A percentile compares a stretch with the other conserved stretches of the same genome.
These are phyloP conservation scores for Cheilosia variabilis DNA, from an alignment of 2,888 invertebrate genomes.

Conservation along the genomic window DNA sequence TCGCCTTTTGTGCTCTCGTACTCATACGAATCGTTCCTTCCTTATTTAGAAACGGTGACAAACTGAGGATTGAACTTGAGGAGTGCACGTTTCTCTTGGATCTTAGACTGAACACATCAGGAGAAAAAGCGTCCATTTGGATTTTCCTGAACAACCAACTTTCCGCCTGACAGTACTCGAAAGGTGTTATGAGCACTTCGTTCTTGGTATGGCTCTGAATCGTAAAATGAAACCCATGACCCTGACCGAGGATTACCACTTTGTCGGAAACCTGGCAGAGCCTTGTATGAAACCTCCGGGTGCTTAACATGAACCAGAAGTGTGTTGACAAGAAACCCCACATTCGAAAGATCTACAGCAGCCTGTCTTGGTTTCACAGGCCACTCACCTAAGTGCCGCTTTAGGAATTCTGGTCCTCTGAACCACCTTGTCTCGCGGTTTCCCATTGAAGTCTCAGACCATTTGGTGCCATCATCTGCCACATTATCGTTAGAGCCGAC, in stretches of 20 bases:
- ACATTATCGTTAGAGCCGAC: slow-evolving; percentile 15
- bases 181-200: neutral
- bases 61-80: slow-evolving; percentile 3
- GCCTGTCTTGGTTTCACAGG: neutral
- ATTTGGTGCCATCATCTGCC: slow-evolving; percentile 36
- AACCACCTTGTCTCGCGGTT: slow-evolving; percentile 22
- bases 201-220: neutral
- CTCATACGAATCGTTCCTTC: slow-evolving; percentile 15
- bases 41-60: slow-evolving; percentile 15
- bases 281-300: neutral
- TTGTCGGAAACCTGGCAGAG: neutral
- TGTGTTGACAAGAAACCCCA: neutral
- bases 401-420: slow-evolving; percentile 18
- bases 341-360: neutral
- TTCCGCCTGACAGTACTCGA: neutral
- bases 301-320: neutral
- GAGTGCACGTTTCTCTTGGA: neutral
- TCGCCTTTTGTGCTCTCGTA: neutral
- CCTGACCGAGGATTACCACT: neutral
- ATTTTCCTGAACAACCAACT: slow-evolving; percentile 10
- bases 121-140: neutral
- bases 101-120: neutral
- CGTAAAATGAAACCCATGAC: slow-evolving; percentile 1
- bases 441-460: slow-evolving; percentile 22
- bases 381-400: slow-evolving; percentile 2